These are phyloP conservation scores for Drosophila tripunctata DNA, from an alignment of 2,888 invertebrate species.

Conservation along the genomic window DNA sequence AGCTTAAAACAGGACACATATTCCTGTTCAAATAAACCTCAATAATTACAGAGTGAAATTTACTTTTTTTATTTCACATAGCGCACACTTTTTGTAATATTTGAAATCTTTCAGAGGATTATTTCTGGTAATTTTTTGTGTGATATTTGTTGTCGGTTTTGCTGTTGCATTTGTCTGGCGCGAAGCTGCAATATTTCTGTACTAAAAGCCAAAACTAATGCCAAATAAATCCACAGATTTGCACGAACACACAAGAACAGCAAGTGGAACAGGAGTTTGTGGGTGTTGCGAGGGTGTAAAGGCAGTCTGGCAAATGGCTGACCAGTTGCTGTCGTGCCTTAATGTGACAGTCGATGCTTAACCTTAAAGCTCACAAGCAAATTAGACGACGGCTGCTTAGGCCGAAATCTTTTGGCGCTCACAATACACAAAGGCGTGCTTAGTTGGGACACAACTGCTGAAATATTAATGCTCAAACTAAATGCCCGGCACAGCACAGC, in stretches of 20 bases:
- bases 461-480: constrained; percentile 60
- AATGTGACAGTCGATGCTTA: constrained; percentile 48
- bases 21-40: not conserved
- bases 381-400: constrained; percentile 37
- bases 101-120: constrained; percentile 5
- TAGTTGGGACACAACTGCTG: constrained; percentile 49
- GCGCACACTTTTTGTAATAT: not conserved
- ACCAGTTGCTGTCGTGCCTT: constrained; percentile 17
- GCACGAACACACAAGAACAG: constrained; percentile 49
- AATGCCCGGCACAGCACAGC: constrained; percentile 21
- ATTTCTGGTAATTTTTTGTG: not conserved
- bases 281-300: not conserved
- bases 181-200: not conserved
- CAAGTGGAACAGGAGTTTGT: not conserved
- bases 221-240: constrained; percentile 62
- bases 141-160: not conserved
- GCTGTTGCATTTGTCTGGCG: not conserved
- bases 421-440: constrained; percentile 48
- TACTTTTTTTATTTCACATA: not conserved
- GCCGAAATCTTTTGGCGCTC: constrained; percentile 33
- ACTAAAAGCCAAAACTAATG: constrained; percentile 30
- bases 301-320: constrained; percentile 4
- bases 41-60: too few relatives aligned
- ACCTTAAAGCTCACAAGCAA: constrained; percentile 46
- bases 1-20: too few relatives aligned